A percentile compares a stretch with the other conserved stretches of the same genome.
Evolutionary conservation across 2,888 invertebrate species (phyloP).

Genomic region (Lissonota sp.): DNA sequence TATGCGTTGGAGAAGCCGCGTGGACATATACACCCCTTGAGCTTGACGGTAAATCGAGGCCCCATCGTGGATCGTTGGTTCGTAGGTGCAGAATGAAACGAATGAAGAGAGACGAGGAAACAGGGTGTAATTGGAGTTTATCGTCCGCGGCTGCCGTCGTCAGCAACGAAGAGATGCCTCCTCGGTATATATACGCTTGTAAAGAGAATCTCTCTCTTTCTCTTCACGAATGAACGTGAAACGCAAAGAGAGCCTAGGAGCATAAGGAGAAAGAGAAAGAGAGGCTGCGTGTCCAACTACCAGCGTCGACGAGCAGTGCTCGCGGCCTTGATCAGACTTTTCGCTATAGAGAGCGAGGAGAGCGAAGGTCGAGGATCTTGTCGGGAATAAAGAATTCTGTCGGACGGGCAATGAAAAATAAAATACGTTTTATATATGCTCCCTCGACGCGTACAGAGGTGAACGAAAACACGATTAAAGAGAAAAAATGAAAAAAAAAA

Average conservation of each 20-base stretch:
- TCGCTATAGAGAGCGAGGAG: slow-evolving; percentile 31
- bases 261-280: slow-evolving; percentile 43
- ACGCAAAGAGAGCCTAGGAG: slow-evolving; percentile 38
- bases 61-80: slow-evolving; percentile 22
- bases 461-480: neutral
- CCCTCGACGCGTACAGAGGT: slow-evolving; percentile 23
- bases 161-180: slow-evolving; percentile 52
- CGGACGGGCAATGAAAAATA: slow-evolving; percentile 51
- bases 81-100: slow-evolving; percentile 46
- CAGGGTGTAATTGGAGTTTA: slow-evolving; percentile 65
- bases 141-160: slow-evolving; percentile 57
- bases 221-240: slow-evolving; percentile 62
- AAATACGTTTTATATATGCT: slow-evolving; percentile 54
- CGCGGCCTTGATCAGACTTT: slow-evolving; percentile 56
- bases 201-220: neutral
- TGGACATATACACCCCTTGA: neutral
- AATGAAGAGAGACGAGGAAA: slow-evolving; percentile 52
- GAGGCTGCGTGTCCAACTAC: slow-evolving; percentile 48
- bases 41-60: slow-evolving; percentile 23
- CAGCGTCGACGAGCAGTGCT: slow-evolving; percentile 18
- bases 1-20: neutral
- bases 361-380: slow-evolving; percentile 57
- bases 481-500: slow-evolving; percentile 10
- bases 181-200: slow-evolving; percentile 38
- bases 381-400: slow-evolving; percentile 55